phyloP scores from a whole-genome alignment of 2,113 vertebrate species.

The Epinephelus cyanopodus region DNA sequence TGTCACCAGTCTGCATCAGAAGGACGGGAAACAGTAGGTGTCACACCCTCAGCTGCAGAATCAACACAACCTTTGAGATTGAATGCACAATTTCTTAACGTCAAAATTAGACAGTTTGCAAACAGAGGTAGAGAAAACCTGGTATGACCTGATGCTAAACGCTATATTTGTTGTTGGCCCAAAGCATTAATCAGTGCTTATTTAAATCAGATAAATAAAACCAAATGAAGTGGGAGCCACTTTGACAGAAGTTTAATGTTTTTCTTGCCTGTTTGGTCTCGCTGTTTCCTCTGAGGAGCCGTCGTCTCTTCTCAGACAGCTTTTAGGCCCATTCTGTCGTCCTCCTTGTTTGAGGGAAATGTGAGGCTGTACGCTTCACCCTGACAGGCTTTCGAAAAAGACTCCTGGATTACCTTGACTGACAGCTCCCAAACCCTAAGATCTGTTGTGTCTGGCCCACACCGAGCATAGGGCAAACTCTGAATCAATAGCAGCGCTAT shows the following conservation, averaged over 20 bases:
- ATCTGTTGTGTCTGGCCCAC: constrained; percentile 86
- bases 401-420: constrained; percentile 83
- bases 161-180: neutral
- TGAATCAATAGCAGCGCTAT: constrained; percentile 90
- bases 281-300: constrained; percentile 42
- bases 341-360: constrained; percentile 55
- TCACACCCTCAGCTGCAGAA: neutral
- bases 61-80: constrained; percentile 6
- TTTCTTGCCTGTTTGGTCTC: constrained; percentile 16
- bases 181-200: constrained; percentile 34
- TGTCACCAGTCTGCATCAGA: neutral
- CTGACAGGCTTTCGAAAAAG: constrained; percentile 75
- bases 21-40: neutral
- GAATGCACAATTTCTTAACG: constrained; percentile 38
- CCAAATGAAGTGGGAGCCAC: constrained; percentile 7
- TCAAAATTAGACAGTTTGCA: constrained; percentile 58
- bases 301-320: constrained; percentile 52
- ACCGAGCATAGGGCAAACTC: constrained; percentile 79
- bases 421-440: constrained; percentile 86
- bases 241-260: constrained; percentile 42
- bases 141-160: constrained; percentile 23
- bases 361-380: constrained; percentile 64
- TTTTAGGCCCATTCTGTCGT: constrained; percentile 51
- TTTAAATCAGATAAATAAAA: constrained; percentile 34
- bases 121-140: constrained; percentile 38